Evolutionary conservation across 1,140 invertebrate species (phyloP).

Genomic region (Muscidifurax raptorellus): DNA sequence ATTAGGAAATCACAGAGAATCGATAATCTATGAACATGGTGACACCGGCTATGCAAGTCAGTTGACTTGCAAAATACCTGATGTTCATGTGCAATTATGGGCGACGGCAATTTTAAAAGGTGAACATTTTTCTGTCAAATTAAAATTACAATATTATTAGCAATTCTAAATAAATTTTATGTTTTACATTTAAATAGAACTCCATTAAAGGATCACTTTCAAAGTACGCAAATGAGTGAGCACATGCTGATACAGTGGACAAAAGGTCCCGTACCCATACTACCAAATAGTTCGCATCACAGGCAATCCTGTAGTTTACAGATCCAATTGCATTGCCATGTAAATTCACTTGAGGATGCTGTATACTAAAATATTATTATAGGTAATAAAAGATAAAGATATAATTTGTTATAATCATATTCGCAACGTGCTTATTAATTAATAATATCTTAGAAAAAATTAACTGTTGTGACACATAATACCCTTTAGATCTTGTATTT

Average conservation of each 20-base stretch:
- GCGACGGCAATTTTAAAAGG: constrained; percentile 97
- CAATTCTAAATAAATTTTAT: no score
- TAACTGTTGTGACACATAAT: no score
- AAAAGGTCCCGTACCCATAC: constrained; percentile 81
- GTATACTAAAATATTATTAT: constrained; percentile 15
- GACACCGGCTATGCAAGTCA: constrained; percentile 98
- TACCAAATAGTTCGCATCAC: constrained; percentile 72
- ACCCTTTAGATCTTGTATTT: constrained; percentile 7
- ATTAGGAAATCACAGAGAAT: constrained; percentile 93
- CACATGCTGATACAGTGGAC: constrained; percentile 94
- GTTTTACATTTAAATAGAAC: constrained; percentile 92
- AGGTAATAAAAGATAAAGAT: no score
- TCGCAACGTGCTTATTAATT: no score
- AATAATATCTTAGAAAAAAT: not conserved
- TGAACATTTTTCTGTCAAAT: constrained; percentile 71
- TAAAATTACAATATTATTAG: no score
- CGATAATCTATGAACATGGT: constrained; percentile 99
- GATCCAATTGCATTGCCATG: constrained; percentile 29
- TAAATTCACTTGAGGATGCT: constrained; percentile 35
- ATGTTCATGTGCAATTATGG: constrained; percentile 98
- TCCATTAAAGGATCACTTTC: constrained; percentile 96
- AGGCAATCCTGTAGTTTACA: constrained; percentile 68
- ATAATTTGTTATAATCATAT: no score
- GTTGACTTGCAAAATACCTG: constrained; percentile 98
- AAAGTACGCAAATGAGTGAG: constrained; percentile 92